Evolutionary conservation across 2,113 vertebrate species (phyloP).

Genomic region (Tyrannus savana): DNA sequence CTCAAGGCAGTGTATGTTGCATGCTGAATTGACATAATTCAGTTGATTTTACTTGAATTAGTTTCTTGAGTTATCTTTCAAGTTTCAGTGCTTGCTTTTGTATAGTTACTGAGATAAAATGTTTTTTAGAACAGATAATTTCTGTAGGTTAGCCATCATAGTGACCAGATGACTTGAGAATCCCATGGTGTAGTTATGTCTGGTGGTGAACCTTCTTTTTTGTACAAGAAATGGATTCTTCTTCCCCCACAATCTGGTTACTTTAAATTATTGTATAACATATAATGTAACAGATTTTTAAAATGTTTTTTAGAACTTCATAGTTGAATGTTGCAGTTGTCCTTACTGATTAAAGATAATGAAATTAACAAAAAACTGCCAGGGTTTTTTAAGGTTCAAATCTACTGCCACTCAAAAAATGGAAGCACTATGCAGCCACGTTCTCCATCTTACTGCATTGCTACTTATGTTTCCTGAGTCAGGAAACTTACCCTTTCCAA

Average conservation of each 20-base stretch:
- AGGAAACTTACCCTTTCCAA: background rate
- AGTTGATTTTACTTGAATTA: background rate
- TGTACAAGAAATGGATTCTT: background rate
- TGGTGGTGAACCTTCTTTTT: background rate
- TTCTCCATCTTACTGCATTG: background rate
- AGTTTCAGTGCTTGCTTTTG: background rate
- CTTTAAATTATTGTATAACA: background rate
- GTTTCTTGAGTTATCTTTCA: background rate
- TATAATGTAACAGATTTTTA: background rate
- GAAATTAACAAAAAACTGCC: background rate
- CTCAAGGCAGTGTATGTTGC: background rate
- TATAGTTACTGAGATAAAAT: background rate
- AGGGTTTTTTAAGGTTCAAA: background rate
- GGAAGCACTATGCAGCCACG: background rate
- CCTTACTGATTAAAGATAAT: background rate
- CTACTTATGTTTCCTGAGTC: background rate
- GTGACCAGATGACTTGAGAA: background rate
- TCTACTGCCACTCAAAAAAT: background rate
- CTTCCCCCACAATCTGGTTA: fast-evolving
- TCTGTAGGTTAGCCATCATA: background rate
- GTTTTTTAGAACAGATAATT: no score
- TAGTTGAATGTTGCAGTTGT: background rate
- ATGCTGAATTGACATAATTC: background rate
- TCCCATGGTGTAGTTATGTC: background rate
- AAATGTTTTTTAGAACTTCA: background rate